These are phyloP conservation scores for Drosophila baimaii DNA, from an alignment of 1,140 invertebrate genomes.

Conservation along the genomic window DNA sequence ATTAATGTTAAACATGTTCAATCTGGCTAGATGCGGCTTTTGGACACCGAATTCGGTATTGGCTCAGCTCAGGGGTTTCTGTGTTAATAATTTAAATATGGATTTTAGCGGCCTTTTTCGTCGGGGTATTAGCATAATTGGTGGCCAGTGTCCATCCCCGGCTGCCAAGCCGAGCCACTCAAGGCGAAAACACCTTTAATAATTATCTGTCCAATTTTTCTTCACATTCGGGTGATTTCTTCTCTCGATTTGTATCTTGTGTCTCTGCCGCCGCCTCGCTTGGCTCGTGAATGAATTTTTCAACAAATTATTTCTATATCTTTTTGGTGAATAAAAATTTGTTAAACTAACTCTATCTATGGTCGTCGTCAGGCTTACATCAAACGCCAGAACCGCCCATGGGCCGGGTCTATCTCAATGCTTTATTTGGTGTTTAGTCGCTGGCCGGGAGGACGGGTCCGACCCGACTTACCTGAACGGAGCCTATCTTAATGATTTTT, in stretches of 20 bases:
- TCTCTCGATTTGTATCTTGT: conserved; percentile 35
- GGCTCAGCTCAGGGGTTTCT: conserved; percentile 18
- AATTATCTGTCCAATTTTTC: conserved; percentile 77
- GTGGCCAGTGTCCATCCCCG: conserved; percentile 63
- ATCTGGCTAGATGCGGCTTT: conserved; percentile 61
- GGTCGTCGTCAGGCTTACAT: conserved; percentile 69
- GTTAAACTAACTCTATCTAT: conserved; percentile 66
- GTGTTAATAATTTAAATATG: conserved; percentile 77
- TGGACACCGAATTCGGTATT: conserved; percentile 55
- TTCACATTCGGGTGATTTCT: conserved; percentile 51
- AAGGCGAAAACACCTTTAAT: conserved; percentile 77
- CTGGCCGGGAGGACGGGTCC: conserved; percentile 46
- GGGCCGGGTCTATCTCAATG: conserved; percentile 45
- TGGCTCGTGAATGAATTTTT: conserved; percentile 76
- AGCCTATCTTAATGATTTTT: conserved; percentile 73
- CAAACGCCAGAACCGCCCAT: conserved; percentile 73
- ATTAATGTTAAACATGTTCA: conserved; percentile 78
- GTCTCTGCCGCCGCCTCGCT: conserved; percentile 23
- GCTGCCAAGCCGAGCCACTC: conserved; percentile 49
- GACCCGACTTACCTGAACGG: conserved; percentile 39
- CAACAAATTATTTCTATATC: conserved; percentile 67
- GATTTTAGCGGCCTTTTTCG: conserved; percentile 74
- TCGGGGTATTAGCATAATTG: conserved; percentile 76
- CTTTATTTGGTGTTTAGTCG: conserved; percentile 74
- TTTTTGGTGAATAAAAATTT: conserved; percentile 77